Base-by-base conservation (phyloP, 2,113 vertebrate species). In the Takifugu bimaculatus region DNA sequence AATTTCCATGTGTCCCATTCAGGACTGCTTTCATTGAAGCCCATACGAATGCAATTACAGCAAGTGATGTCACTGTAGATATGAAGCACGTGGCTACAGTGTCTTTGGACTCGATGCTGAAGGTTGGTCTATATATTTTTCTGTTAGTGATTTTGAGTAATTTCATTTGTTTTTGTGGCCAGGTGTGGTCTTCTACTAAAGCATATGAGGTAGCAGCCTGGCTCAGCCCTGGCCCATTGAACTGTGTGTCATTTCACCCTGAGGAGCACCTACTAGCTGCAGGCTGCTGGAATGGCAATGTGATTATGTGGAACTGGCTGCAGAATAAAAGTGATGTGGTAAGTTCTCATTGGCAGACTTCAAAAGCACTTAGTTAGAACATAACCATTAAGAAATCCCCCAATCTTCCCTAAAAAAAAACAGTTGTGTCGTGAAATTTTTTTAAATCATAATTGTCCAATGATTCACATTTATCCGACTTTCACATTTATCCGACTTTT, bases 201-300 rank as follows among this genome's bases (percentile, higher is more conserved):
- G 87, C 89, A 13, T 72, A 80, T 0, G 82, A 92, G 48, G 76
- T 87, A 15, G 78, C 85, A 0, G 60, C 82, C 32, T 69, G 88
- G 71, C 15, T 49, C 27, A 77, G 83, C 68, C 54, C 76, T 61
- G 81, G 85, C 67, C 91, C 89, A 63, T 50, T 93, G 79, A 94
- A 93, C 76, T 96, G 94, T 47, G 79, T 91, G 73, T 82, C 85
- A 66, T 93, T 95, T 83, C 90, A 94, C 68, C 90, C 90, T 0
- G 88, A 92, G 20, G 90, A 85, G 61, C 88, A 79, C 13, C 48
- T 91, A 3, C 51, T 94, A 60, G 93, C 91, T 6, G 75, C 82
- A 0, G 94, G 94, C 9, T 90, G 88, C 73, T 96, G 94, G 94
- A 82, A 92, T 20, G 91, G 92, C 4, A 76, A 78, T 0, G 65